Conservation (phyloP, 2,888 invertebrate species). For the Melinaea marsaeus region DNA sequence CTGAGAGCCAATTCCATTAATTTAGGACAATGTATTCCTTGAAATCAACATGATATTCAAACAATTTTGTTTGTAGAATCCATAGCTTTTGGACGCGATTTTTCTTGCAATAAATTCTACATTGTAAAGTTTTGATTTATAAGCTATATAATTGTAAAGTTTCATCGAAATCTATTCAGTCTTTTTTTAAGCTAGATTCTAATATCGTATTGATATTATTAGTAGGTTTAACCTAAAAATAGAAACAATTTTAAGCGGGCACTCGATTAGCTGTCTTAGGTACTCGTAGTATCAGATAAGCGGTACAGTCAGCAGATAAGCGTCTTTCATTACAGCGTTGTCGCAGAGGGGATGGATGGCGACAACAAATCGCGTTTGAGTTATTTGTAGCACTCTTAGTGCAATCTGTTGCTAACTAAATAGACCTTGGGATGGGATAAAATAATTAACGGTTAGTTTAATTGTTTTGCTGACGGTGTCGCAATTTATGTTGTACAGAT, state of each 20-base stretch:
- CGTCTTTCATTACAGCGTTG: slow-evolving; percentile 62
- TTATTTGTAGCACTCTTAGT: slow-evolving; percentile 53
- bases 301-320: slow-evolving; percentile 59
- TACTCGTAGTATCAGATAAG: slow-evolving; percentile 40
- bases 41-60: neutral
- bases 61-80: neutral
- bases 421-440: slow-evolving; percentile 7
- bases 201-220: too few relatives aligned
- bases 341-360: slow-evolving; percentile 61
- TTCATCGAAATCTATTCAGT: too few relatives aligned
- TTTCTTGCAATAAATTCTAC: too few relatives aligned
- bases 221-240: too few relatives aligned
- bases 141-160: too few relatives aligned
- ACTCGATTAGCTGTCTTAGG: slow-evolving; percentile 36
- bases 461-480: neutral
- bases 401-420: slow-evolving; percentile 18
- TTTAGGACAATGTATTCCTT: neutral
- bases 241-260: slow-evolving; percentile 23
- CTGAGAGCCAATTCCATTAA: neutral
- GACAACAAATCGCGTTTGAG: slow-evolving; percentile 58
- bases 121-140: too few relatives aligned
- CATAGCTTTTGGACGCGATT: too few relatives aligned
- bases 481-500: neutral
- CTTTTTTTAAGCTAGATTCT: too few relatives aligned
- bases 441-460: slow-evolving; percentile 10